These are phyloP conservation scores for Cyprinodon variegatus DNA, from an alignment of 2,113 vertebrate genomes.

Conservation along the genomic window DNA sequence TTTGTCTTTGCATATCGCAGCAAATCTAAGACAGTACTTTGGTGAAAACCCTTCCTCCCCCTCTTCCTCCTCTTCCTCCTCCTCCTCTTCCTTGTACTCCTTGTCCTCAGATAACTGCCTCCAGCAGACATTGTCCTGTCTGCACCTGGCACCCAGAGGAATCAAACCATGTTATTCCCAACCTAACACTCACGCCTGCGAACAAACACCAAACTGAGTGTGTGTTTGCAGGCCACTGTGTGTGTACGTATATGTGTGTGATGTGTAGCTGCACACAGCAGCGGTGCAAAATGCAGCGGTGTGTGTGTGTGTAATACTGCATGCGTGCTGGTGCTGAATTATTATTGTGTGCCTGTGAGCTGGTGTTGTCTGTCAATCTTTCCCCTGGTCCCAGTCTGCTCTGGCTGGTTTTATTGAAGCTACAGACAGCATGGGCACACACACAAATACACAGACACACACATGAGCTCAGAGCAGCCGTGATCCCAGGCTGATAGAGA, in stretches of 20 bases:
- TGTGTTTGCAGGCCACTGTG: conserved; percentile 4
- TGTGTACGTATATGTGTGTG: conserved; percentile 1
- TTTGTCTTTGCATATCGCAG: conserved; percentile 57
- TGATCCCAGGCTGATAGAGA: conserved; percentile 74
- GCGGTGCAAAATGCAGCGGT: conserved; percentile 27
- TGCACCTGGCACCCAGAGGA: conserved; percentile 72
- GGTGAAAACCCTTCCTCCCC: conserved; percentile 13
- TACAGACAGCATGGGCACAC: conserved; percentile 69
- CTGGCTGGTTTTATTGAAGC: conserved; percentile 72
- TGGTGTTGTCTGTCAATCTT: conserved; percentile 71
- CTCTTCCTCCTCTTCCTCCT: conserved; percentile 23
- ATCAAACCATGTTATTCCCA: conserved; percentile 57
- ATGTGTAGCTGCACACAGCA: conserved; percentile 39
- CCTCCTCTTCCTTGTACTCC: conserved; percentile 43
- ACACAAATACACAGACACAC: conserved; percentile 36
- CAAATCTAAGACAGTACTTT: conserved; percentile 54
- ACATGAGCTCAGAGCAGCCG: conserved; percentile 53
- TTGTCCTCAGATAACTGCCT: conserved; percentile 76
- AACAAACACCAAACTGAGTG: conserved; percentile 20
- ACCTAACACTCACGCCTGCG: conserved; percentile 30
- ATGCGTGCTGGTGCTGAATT: conserved; percentile 45
- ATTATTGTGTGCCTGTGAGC: conserved; percentile 69
- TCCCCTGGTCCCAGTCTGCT: conserved; percentile 69
- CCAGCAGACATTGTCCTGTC: conserved; percentile 75
- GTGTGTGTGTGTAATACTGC: conserved; percentile 10